Percentiles rank a stretch among this genome's conserved stretches.
phyloP scores from a whole-genome alignment of 2,797 vertebrate genomes.

The Lepilemur septentrionalis region DNA sequence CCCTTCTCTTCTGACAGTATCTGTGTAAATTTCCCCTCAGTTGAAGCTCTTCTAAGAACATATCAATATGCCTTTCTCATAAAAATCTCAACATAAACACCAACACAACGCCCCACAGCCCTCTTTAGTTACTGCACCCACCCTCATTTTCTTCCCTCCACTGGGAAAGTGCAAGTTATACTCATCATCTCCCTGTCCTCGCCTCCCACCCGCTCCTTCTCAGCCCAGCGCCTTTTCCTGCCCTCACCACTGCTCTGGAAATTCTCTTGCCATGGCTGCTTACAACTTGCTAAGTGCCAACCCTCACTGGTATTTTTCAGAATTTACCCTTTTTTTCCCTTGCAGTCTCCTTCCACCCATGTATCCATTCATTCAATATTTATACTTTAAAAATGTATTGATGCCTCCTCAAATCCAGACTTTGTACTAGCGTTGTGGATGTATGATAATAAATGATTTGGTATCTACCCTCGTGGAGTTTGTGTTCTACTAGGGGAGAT shows the following conservation, averaged over 20 bases:
- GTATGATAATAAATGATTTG: not conserved
- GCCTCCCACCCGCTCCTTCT: not conserved
- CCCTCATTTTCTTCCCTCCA: not conserved
- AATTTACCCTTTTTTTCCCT: not conserved
- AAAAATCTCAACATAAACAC: not conserved
- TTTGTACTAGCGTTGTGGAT: not conserved
- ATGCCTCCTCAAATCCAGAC: not conserved
- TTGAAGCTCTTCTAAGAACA: not conserved
- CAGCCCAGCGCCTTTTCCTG: not conserved
- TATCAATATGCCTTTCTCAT: not conserved
- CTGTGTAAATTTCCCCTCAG: not conserved
- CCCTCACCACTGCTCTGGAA: not conserved
- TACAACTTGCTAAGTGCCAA: not conserved
- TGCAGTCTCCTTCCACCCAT: not conserved
- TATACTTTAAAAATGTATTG: not conserved
- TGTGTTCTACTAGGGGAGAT: not conserved
- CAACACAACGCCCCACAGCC: not conserved
- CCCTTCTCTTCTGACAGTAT: not conserved
- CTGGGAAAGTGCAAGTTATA: not conserved
- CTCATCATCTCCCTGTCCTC: not conserved
- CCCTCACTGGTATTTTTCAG: not conserved
- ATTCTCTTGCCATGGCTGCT: not conserved
- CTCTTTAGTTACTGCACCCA: not conserved
- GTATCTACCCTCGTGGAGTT: not conserved
- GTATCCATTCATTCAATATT: not conserved